Evolutionary conservation across 2,113 vertebrate species (phyloP), one percentile per base, ranked within the genome.

Genomic region (Microtus pennsylvanicus): DNA sequence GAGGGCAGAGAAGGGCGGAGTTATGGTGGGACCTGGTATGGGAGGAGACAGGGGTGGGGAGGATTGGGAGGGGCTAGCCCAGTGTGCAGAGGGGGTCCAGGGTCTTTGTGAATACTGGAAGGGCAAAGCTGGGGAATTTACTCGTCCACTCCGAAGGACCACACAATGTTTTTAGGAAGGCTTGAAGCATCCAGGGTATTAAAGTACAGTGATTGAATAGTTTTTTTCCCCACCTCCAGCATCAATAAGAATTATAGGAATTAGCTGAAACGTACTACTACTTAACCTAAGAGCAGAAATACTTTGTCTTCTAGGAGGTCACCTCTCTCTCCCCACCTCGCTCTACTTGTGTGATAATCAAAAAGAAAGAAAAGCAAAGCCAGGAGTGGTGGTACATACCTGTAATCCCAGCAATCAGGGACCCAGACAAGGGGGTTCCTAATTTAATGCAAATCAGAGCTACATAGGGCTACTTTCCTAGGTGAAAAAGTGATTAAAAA

Each of bases 191-290:
- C 38, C 21, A 92, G 16, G 30, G 63, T 94, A 94, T 93, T 95
- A 95, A 91, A 87, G 90, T 90, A 82, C 24, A 92, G 47, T 87
- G 86, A 91, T n/a, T 93, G 63, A 86, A 94, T 76, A 92, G 35
- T 89, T 90, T 96, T 58, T 58, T 19, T 92, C 33, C 67, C 63
- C 75, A 90, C 74, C 80, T 96, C 35, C 58, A 90, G 12, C 58
- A 88, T 94, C 89, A 85, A 26, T 95, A 50, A 19, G 75, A 94
- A 96, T 90, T 95, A 87, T 4, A 93, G 42, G 52, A 92, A 61
- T 94, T 80, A 95, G 75, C 61, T 90, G 38, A 96, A 94, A 92
- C 83, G 28, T 22, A 90, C 45, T 74, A 83, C 24, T 69, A 7
- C 28, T 92, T 92, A 95, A 86, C 65, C 83, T 38, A 35, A 69